Evolutionary conservation across 2,113 vertebrate species (phyloP), one percentile per base, ranked within the genome.

Genomic region (Ailurus styani): DNA sequence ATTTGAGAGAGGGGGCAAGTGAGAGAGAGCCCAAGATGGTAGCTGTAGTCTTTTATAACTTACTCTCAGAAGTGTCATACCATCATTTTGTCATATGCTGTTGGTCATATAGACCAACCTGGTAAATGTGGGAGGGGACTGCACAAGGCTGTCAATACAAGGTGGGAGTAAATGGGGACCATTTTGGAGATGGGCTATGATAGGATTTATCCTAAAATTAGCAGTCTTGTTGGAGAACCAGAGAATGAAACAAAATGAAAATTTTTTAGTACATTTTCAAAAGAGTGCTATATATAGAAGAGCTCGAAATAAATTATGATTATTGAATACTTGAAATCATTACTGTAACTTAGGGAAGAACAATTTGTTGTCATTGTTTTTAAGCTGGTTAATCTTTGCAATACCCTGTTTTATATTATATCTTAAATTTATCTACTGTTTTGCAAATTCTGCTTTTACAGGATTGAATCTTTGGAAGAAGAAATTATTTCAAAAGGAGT

Each of bases 381-480:
- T 84, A 93, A 68, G 77, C 75, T 84, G 17, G 45, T 90, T 89
- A 89, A 60, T 29, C 13, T 85, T 96, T 89, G 31, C 25, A 57
- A 8, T 91, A 66, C 7, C 5, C 3, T 52, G 11, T 40, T 94
- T 75, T 88, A 60, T 64, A n/a, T 68, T 84, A 7, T n/a, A 62
- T 87, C n/a, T 95, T 95, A 45, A 55, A 82, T 55, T 85, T 85
- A 84, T 55, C 7, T 8, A 89, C 34, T 75, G 2, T 88, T 90
- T 94, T 93, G 52, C 15, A 93, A 72, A 92, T 98, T 94, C 40
- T 96, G 50, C 52, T 79, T 87, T 89, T 83, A 27, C 77, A 99
- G 99, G 93, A 98, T 99, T 96, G 98, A 99, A 78, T 98, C 97
- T 95, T 98, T 99, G 97, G 99, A 99, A 97, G 99, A 99, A 98